Conservation (phyloP, 1,140 invertebrate genomes). For the Asobara japonica region DNA sequence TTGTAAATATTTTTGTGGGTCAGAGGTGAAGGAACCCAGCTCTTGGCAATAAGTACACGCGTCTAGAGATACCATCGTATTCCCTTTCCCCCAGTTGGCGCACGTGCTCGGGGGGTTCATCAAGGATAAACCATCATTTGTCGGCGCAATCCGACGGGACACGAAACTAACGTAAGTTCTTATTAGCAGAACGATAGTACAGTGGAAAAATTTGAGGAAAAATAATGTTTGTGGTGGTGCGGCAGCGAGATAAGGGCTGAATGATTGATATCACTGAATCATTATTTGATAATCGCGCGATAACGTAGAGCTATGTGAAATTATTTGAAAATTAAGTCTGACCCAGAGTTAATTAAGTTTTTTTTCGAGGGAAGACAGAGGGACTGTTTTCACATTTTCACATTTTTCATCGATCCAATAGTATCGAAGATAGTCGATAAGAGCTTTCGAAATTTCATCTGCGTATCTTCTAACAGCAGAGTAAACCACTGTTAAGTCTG, state of each 20-base stretch:
- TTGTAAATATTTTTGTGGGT: too few relatives aligned
- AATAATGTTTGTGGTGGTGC: neutral
- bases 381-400: neutral
- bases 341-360: too few relatives aligned
- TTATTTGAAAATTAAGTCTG: neutral
- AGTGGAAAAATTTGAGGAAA: slow-evolving; percentile 39
- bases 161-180: slow-evolving; percentile 50
- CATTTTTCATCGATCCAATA: neutral
- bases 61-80: slow-evolving; percentile 27
- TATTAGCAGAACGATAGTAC: slow-evolving; percentile 45
- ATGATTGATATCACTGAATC: neutral
- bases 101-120: slow-evolving; percentile 3
- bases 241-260: neutral
- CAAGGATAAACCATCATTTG: slow-evolving; percentile 49
- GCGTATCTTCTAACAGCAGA: too few relatives aligned
- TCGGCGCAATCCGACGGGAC: slow-evolving; percentile 38
- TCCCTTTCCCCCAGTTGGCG: neutral
- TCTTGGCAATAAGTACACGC: slow-evolving; percentile 13
- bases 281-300: neutral
- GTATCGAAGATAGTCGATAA: neutral
- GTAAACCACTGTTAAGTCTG: too few relatives aligned
- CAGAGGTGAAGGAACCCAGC: too few relatives aligned
- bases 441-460: too few relatives aligned
- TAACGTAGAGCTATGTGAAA: neutral
- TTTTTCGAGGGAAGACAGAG: too few relatives aligned